Conservation (phyloP, 64 coral and sea anemone species). For the Stylophora pistillata region DNA sequence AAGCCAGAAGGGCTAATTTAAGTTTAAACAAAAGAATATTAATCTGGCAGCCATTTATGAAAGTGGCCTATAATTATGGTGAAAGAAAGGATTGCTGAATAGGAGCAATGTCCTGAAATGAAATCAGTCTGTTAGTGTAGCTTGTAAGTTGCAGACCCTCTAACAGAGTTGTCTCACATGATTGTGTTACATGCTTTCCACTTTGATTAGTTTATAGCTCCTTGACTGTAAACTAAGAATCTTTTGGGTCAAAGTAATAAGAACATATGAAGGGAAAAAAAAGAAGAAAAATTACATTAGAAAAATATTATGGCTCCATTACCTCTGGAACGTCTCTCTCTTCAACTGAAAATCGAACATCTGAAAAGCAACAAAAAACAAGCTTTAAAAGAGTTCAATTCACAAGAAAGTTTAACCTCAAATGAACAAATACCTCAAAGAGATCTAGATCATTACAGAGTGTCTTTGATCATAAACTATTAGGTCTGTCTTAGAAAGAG, state of each 20-base stretch:
- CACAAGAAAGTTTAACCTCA: too few species aligned
- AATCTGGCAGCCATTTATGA: too few species aligned
- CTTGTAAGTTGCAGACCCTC: neutral
- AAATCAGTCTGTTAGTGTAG: neutral
- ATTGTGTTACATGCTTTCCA: neutral
- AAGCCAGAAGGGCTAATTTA: too few species aligned
- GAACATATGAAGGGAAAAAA: neutral
- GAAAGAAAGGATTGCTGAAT: neutral
- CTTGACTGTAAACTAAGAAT: too few species aligned
- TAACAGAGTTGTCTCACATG: neutral
- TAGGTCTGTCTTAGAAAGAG: too few species aligned
- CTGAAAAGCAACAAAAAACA: neutral
- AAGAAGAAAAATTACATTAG: neutral
- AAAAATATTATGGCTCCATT: too few species aligned
- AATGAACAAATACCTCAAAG: too few species aligned
- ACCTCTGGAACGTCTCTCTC: neutral
- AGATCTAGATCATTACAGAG: too few species aligned
- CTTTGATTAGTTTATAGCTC: neutral
- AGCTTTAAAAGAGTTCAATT: neutral
- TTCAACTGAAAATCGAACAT: neutral
- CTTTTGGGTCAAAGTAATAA: too few species aligned
- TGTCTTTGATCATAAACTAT: too few species aligned
- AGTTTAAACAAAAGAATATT: too few species aligned
- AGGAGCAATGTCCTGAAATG: neutral
- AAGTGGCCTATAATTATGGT: too few species aligned